A percentile compares a stretch with the other conserved stretches of the same genome.
Conservation (phyloP, 2,888 invertebrate genomes). For the Ernsta delagoae region DNA sequence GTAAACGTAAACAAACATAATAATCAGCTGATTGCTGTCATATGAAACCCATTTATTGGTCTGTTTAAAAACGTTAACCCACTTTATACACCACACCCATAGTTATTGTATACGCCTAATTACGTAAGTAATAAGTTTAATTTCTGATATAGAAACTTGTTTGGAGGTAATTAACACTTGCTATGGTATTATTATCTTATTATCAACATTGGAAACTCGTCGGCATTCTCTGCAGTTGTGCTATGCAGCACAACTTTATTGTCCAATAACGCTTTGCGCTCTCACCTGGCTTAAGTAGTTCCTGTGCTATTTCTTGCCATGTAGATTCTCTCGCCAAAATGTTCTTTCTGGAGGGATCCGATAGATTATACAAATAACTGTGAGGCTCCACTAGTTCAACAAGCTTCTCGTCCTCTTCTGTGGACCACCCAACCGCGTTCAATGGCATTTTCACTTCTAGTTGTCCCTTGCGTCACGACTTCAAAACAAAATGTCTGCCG, state of each 20-base stretch:
- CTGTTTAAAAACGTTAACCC: no score
- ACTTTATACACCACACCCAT: no score
- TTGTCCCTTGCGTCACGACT: conserved; percentile 53
- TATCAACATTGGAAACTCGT: background rate
- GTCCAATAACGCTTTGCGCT: conserved; percentile 24
- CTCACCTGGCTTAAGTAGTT: conserved; percentile 72
- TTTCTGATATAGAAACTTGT: no score
- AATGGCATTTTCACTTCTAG: conserved; percentile 65
- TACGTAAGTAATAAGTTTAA: no score
- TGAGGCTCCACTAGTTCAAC: conserved; percentile 74
- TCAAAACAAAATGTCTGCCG: conserved; percentile 77
- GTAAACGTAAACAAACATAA: background rate
- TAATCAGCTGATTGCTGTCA: conserved; percentile 8
- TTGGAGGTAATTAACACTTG: no score
- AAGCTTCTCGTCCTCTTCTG: conserved; percentile 71
- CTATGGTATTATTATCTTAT: no score
- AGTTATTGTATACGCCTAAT: no score
- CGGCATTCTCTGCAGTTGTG: conserved; percentile 48
- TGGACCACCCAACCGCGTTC: conserved; percentile 72
- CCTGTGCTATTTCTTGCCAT: conserved; percentile 75
- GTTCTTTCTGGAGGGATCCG: conserved; percentile 72
- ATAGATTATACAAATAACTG: conserved; percentile 65
- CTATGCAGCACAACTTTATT: conserved; percentile 54
- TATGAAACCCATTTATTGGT: background rate
- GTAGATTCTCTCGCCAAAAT: conserved; percentile 71